Evolutionary conservation across 2,888 invertebrate genomes (phyloP).

Genomic region (Frankliniella fusca): DNA sequence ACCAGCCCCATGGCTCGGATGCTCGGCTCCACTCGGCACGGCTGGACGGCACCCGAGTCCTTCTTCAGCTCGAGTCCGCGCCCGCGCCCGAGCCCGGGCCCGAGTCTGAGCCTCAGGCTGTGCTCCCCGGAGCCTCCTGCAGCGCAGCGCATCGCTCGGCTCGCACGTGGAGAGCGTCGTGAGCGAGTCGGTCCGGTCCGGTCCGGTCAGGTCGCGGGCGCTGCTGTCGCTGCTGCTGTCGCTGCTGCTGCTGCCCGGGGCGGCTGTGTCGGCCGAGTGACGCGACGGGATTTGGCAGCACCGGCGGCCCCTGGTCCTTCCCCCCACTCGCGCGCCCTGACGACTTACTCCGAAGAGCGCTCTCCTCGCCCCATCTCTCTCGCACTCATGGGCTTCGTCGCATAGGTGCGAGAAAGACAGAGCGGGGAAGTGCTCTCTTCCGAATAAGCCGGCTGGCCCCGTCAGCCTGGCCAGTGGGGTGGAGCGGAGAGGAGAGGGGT

Average conservation of each 20-base stretch:
- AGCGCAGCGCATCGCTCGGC: no score
- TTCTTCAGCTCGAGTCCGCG: not conserved
- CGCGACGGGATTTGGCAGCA: not conserved
- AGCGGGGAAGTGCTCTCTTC: no score
- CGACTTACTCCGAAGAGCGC: no score
- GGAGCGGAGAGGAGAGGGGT: no score
- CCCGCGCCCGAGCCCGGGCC: not conserved
- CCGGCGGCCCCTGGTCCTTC: not conserved
- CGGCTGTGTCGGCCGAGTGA: not conserved
- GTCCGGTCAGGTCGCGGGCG: not conserved
- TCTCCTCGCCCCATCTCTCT: no score
- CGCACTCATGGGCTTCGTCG: no score
- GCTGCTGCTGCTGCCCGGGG: not conserved
- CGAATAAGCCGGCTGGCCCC: no score
- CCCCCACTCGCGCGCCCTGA: not conserved
- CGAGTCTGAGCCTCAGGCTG: not conserved
- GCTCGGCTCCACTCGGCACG: not conserved
- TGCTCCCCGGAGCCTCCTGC: not conserved
- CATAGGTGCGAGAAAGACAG: no score
- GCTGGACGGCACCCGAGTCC: not conserved
- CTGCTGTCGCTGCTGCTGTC: not conserved
- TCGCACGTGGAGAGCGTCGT: no score
- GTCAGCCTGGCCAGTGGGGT: no score
- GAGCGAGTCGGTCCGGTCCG: no score
- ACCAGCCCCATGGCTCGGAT: not conserved